Conservation (phyloP, 1,140 invertebrate species). For the Drosophila sproati region DNA sequence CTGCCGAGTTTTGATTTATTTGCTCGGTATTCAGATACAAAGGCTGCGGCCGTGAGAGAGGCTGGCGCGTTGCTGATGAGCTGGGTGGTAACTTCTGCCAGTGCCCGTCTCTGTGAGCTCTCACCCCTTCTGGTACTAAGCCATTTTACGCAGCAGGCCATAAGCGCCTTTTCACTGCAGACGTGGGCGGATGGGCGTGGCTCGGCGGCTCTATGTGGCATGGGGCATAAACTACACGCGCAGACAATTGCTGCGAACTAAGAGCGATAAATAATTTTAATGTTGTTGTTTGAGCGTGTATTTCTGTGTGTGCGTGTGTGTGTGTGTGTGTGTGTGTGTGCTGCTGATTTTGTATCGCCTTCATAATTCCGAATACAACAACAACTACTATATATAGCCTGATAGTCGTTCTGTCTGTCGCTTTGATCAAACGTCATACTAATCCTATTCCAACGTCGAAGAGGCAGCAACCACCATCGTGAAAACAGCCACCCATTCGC, state of each 20-base stretch:
- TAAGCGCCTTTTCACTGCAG: slow-evolving; percentile 59
- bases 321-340: slow-evolving; percentile 6
- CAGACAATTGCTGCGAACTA: slow-evolving; percentile 65
- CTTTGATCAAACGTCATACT: slow-evolving; percentile 69
- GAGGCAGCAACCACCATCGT: not conserved
- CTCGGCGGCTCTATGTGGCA: slow-evolving; percentile 3
- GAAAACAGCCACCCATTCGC: not conserved
- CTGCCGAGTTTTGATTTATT: slow-evolving; percentile 74
- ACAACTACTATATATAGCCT: slow-evolving; percentile 7
- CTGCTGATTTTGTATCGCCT: slow-evolving; percentile 48
- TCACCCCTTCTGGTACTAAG: slow-evolving; percentile 1
- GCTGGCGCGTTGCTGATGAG: slow-evolving; percentile 59
- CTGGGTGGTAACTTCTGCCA: slow-evolving; percentile 53
- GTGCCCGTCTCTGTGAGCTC: not conserved
- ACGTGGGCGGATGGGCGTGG: slow-evolving; percentile 36
- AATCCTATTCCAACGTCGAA: slow-evolving; percentile 61
- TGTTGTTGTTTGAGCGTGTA: slow-evolving; percentile 34
- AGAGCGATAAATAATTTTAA: slow-evolving; percentile 73
- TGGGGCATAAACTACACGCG: slow-evolving; percentile 66
- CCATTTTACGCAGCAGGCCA: slow-evolving; percentile 14
- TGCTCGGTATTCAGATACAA: slow-evolving; percentile 67
- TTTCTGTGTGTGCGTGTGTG: slow-evolving; percentile 12
- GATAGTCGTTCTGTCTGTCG: slow-evolving; percentile 42
- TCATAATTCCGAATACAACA: slow-evolving; percentile 65
- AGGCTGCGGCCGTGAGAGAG: slow-evolving; percentile 50